Base-by-base conservation (phyloP, 2,888 invertebrate genomes). In the Ellobium chinense region DNA sequence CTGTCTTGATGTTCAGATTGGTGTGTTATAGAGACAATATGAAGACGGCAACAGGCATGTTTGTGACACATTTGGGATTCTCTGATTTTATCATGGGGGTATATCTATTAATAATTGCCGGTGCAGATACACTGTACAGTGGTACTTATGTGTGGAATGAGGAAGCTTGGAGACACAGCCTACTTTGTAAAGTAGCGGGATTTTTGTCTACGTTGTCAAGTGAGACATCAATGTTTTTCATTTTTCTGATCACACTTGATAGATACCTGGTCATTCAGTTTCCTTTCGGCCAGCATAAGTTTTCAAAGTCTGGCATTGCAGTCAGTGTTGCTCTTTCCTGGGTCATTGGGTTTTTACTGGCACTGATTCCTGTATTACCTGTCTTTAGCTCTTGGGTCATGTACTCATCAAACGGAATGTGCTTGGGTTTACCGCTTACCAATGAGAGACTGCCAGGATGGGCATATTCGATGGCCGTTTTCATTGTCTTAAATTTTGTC, bases 1-100 rank as follows among this genome's bases (percentile, higher is more conserved):
- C 82, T 18, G 85, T 85, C 0, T 24, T 88, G 5, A 24, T 85
- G 1, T 85, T 81, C 58, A 76, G 87, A 0, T 2, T 79, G 1
- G 58, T 82, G 2, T 78, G 90, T 72, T 87, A 91, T 77, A 72
- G 87, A 86, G 29, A 82, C 82, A 77, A 62, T n/a, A 36, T 85
- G 21, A 34, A 39, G 9, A 65, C 29, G 60, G 56, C 36, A 31
- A 68, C 34, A 24, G 73, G 72, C 27, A 58, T 62, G 34, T 65
- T 79, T 37, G 54, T 79, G 27, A 24, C 56, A 24, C 39, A 79
- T 29, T 21, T 79, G 18, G 46, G 73, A 39, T 14, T 85, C 18
- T 84, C 88, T 4, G 88, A 88, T 60, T 84, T 87, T 18, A 46
- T 86, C 18, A 88, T 88, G 87, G 86, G 87, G 0, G 46, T 88